Evolutionary conservation across 2,113 vertebrate species (phyloP).

Genomic region (Dasypus novemcinctus): DNA sequence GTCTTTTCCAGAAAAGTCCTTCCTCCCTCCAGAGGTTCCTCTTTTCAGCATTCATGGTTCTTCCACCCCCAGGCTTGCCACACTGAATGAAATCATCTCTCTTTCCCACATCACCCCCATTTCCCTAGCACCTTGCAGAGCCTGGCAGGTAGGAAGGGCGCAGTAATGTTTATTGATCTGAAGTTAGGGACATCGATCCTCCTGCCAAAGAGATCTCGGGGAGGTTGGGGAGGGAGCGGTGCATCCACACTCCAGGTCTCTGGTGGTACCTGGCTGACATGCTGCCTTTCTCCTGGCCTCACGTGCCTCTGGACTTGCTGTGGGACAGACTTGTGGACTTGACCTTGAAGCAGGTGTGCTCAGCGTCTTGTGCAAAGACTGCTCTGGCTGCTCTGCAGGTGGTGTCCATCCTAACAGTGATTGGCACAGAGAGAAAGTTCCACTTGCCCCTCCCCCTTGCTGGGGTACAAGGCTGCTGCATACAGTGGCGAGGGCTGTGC

Average conservation of each 20-base stretch:
- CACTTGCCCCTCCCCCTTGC: neutral
- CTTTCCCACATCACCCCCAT: neutral
- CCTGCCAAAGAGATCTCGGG: neutral
- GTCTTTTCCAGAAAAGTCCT: neutral
- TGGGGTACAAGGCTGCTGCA: neutral
- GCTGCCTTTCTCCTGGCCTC: neutral
- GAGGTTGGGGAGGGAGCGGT: neutral
- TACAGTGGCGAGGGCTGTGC: neutral
- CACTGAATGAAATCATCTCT: neutral
- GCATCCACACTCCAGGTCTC: neutral
- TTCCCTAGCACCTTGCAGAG: neutral
- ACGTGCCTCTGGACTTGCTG: neutral
- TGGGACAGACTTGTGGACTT: neutral
- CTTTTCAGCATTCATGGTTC: neutral
- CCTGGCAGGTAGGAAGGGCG: neutral
- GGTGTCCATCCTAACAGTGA: neutral
- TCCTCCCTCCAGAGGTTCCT: neutral
- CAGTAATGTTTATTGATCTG: neutral
- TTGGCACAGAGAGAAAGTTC: neutral
- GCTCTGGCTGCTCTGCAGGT: neutral
- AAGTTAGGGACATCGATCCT: neutral
- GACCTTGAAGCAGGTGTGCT: neutral
- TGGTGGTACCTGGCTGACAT: neutral
- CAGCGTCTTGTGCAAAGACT: neutral
- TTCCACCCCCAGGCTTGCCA: accelerated